phyloP scores from a whole-genome alignment of 2,797 vertebrate species.

The Clarias laeviceps region DNA sequence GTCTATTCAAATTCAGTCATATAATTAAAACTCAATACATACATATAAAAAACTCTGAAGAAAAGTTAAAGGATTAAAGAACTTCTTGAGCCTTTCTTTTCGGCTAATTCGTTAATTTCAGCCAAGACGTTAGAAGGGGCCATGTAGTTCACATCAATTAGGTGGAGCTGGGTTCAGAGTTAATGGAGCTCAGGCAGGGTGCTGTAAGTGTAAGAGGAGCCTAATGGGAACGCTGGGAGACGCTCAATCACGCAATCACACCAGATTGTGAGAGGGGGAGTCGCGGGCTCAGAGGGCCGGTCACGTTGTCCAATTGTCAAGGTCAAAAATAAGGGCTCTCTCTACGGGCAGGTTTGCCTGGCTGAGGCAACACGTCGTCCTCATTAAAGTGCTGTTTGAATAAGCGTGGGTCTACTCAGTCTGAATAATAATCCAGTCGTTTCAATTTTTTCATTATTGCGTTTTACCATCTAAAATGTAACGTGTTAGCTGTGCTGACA shows the following conservation, averaged over 20 bases:
- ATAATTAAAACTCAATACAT: constrained; percentile 36
- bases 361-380: background rate
- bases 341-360: constrained; percentile 4
- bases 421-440: constrained; percentile 1
- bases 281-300: constrained; percentile 20
- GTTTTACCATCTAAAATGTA: background rate
- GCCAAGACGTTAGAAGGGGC: constrained; percentile 19
- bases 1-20: constrained; percentile 40
- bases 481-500: background rate
- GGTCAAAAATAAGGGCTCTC: constrained; percentile 28
- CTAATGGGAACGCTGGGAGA: constrained; percentile 36
- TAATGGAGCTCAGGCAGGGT: constrained; percentile 32
- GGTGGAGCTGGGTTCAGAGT: constrained; percentile 28
- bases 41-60: constrained; percentile 6
- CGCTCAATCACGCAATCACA: constrained; percentile 35
- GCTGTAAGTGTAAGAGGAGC: constrained; percentile 15
- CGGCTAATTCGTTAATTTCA: constrained; percentile 33
- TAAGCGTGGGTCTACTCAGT: background rate
- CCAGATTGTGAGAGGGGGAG: constrained; percentile 8
- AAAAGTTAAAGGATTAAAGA: background rate
- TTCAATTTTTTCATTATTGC: background rate
- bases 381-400: background rate
- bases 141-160: constrained; percentile 28
- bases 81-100: constrained; percentile 1
- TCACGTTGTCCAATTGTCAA: background rate